Conservation (phyloP, 2,113 vertebrate species). For the Martes martes region DNA sequence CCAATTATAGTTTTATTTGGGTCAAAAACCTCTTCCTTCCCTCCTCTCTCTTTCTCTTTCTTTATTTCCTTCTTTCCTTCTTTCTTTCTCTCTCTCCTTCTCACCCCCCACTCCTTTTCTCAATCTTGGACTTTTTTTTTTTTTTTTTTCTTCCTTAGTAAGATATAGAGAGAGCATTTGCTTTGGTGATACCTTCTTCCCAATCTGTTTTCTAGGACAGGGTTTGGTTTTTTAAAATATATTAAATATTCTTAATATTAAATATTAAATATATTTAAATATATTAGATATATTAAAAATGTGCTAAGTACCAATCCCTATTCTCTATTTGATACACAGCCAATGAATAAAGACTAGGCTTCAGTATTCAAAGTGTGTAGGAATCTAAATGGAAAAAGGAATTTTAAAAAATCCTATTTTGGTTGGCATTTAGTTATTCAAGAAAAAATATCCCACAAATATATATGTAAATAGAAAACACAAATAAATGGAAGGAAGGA, state of each 20-base stretch:
- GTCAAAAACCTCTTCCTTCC: neutral
- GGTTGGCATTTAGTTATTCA: neutral
- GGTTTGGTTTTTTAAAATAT: neutral
- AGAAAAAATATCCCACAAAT: neutral
- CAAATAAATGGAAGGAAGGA: neutral
- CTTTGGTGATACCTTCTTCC: neutral
- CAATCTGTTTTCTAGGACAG: neutral
- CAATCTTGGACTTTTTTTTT: neutral
- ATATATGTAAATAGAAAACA: neutral
- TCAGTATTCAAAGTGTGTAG: neutral
- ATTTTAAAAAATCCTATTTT: neutral
- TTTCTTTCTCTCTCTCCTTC: no score
- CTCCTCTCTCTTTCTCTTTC: no score
- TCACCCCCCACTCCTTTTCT: neutral
- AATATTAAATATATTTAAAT: no score
- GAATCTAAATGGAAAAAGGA: neutral
- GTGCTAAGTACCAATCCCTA: neutral
- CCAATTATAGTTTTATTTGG: neutral
- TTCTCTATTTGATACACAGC: neutral
- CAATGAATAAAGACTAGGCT: neutral
- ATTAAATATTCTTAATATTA: no score
- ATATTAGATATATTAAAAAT: neutral
- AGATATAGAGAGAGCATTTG: neutral
- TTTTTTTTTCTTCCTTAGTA: neutral
- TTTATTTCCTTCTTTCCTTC: no score